A percentile compares a stretch with the other conserved stretches of the same genome.
Conservation (phyloP, 2,113 vertebrate species). For the Bombycilla garrulus region DNA sequence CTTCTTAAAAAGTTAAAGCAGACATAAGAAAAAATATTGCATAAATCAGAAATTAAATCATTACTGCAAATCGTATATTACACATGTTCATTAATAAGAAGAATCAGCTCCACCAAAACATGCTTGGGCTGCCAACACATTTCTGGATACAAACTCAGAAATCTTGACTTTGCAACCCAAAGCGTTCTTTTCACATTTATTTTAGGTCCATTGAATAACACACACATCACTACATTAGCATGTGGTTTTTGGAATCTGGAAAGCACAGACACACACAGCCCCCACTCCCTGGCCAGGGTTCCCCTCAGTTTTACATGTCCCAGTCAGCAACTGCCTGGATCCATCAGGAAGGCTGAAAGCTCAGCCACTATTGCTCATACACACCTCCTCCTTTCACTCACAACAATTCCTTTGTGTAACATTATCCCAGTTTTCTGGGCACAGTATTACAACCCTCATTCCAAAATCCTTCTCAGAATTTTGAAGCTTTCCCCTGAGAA, state of each 20-base stretch:
- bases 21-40: neutral
- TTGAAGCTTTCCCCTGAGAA: neutral
- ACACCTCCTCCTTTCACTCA: neutral
- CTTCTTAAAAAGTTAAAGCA: neutral
- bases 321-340: neutral
- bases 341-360: neutral
- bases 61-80: neutral
- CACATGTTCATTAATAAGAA: neutral
- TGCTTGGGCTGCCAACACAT: neutral
- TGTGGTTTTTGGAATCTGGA: neutral
- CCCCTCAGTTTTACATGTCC: neutral
- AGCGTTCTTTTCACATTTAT: neutral
- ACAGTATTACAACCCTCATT: neutral
- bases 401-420: neutral
- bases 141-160: neutral
- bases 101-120: neutral
- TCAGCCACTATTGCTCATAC: neutral
- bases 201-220: neutral
- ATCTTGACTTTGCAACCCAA: neutral
- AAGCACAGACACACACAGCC: neutral
- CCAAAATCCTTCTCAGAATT: neutral
- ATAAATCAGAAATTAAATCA: neutral
- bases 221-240: neutral
- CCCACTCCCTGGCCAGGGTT: neutral
- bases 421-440: neutral